Conservation (phyloP, 2,888 invertebrate species). For the Apeira syringaria region DNA sequence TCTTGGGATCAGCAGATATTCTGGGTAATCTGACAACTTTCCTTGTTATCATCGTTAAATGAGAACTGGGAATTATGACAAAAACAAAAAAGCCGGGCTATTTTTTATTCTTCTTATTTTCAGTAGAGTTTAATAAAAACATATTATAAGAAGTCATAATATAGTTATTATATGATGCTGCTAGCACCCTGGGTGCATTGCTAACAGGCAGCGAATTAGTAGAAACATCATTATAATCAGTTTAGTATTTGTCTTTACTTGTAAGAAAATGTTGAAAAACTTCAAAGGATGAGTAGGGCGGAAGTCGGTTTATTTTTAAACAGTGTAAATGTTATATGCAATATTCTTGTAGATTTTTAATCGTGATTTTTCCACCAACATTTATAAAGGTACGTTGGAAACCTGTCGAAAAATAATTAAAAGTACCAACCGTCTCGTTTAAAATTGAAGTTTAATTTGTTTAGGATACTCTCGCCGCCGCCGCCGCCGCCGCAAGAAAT, state of each 20-base stretch:
- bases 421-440: constrained; percentile 9
- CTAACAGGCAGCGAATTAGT: no score
- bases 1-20: constrained; percentile 8
- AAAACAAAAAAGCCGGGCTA: constrained; percentile 16
- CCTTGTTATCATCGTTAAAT: constrained; percentile 47
- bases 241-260: no score
- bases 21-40: constrained; percentile 43
- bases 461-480: constrained; percentile 11
- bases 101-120: no score
- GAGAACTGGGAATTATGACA: constrained; percentile 13
- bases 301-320: no score
- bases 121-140: not conserved
- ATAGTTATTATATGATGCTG: not conserved
- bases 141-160: not conserved
- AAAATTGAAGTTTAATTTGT: constrained; percentile 19
- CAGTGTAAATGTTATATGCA: no score
- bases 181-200: no score
- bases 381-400: not conserved
- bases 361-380: not conserved
- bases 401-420: constrained; percentile 20
- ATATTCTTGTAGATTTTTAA: no score
- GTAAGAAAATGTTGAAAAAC: no score
- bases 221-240: no score
- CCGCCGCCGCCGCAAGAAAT: constrained; percentile 10
- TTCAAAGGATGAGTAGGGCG: no score